Evolutionary conservation across 2,888 invertebrate genomes (phyloP).

Genomic region (Hemithea aestivaria): DNA sequence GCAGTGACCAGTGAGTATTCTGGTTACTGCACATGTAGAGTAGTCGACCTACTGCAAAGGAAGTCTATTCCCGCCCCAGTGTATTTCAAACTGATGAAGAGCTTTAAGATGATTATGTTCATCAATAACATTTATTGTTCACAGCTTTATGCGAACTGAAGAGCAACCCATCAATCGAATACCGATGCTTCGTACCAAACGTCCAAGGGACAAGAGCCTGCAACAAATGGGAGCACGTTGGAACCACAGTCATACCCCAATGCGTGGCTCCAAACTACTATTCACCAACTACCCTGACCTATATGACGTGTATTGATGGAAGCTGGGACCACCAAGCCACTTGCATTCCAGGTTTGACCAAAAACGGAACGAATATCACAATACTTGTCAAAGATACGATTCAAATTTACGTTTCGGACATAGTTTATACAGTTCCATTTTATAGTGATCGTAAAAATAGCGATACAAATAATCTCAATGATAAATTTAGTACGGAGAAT

Average conservation of each 20-base stretch:
- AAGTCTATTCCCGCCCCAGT: too few species aligned
- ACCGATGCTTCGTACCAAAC: constrained; percentile 19
- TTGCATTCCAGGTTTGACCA: constrained; percentile 29
- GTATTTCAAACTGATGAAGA: too few species aligned
- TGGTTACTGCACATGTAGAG: too few species aligned
- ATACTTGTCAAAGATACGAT: constrained; percentile 45
- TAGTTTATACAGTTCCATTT: constrained; percentile 15
- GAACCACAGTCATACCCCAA: constrained; percentile 16
- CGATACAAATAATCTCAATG: neutral
- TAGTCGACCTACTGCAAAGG: too few species aligned
- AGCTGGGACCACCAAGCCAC: constrained; percentile 17
- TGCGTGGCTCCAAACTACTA: constrained; percentile 21
- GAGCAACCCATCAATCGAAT: constrained; percentile 19
- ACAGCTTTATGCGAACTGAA: constrained; percentile 17
- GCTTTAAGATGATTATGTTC: too few species aligned
- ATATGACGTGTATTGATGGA: constrained; percentile 20
- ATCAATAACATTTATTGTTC: neutral
- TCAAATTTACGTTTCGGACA: constrained; percentile 35
- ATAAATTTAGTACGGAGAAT: neutral
- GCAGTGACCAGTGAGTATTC: too few species aligned
- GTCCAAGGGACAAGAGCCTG: constrained; percentile 15
- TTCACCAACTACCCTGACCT: constrained; percentile 8
- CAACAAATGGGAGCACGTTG: constrained; percentile 12
- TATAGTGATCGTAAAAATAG: constrained; percentile 3
- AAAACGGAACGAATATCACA: constrained; percentile 48